Base-by-base conservation (phyloP, 2,797 vertebrate species). In the Tenualosa thibaudeaui region DNA sequence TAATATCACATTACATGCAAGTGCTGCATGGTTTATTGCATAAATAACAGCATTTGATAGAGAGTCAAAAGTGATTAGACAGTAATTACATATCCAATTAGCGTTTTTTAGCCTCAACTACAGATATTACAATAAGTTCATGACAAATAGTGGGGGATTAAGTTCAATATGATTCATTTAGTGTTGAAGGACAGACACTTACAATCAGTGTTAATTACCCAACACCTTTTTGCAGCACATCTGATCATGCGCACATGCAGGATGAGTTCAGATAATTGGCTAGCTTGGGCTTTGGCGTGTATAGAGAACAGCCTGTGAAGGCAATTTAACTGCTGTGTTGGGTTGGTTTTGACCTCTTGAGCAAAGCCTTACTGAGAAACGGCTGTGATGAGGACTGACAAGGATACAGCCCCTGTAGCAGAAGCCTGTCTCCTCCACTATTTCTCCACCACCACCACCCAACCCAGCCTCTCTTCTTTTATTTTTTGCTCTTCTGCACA, bases 321-420 rank as follows among this genome's bases (percentile, higher is more conserved):
- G 71, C 37, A 17, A 78, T 78, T 78, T 46, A 78, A 46, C 37
- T 46, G 71, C 51, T 37, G 60, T 81, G 71, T 10, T 12, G 83
- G 71, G 31, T 62, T 12, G 71, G 49, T 82, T 46, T 26, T 54
- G 58, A 83, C 60, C 37, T 81, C 71, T 26, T 81, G 46, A 31
- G 81, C 68, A 43, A 68, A 54, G 50, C 51, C 82, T 56, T 82
- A 46, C 13, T 46, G 8, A 37, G 37, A 62, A 26, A 31, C 7
- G 3, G 81, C 37, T 15, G 10, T 54, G 54, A 86, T 81, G 31
- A 51, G 56, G 13, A 43, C 40, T 82, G 37, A 85, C 81, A 82
- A 68, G 82, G 50, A 46, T 83, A 60, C 56, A 46, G 50, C 49
- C 84, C 58, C 82, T 84, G 60, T 37, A 71, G 71, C 37, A 78